Evolutionary conservation across 2,797 vertebrate genomes (phyloP), one percentile per base, ranked within the genome.

Genomic region (Okamejei kenojei): DNA sequence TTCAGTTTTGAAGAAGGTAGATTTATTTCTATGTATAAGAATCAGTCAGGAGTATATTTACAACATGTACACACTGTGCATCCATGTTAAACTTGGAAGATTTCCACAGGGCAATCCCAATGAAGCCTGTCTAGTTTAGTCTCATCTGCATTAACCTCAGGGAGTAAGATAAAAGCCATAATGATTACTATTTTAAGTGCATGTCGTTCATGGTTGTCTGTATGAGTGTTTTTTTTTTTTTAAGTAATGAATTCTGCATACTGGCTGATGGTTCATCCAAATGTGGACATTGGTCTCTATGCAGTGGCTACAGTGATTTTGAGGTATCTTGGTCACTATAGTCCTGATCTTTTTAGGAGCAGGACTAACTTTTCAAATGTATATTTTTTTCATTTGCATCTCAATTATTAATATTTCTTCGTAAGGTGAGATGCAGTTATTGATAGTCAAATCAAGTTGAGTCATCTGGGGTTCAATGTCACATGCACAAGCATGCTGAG

Each of bases 41-140:
- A 86, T 81, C 6, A 21, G 32, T 80, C 45, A 38, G 17, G 35
- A 38, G 45, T 81, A 81, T 1, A 9, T 8, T 23, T 21, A 45
- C 61, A n/a, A 61, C 26, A 61, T 54, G 80, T 61, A 84, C 11
- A 63, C 15, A 73, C 32, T 38, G n/a, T 73, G 17, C 68, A 90
- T 86, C 88, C 21, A 90, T 73, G 35, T 2, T 71, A 38, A 71
- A 71, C 8, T 73, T 71, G 32, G 38, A 90, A 90, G 7, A 71
- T 71, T 3, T 73, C 61, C 19, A 23, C 35, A 73, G 68, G 88
- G 23, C 68, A 26, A 21, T 73, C 35, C 88, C 88, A 73, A 63
- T 73, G 65, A 73, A 19, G 32, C n/a, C 65, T 90, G 88, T 90
- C 68, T 90, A 45, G 65, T 90, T 32, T 90, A 45, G 88, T 90